Percentiles rank a stretch among this genome's conserved stretches.
phyloP scores from a whole-genome alignment of 2,797 vertebrate genomes.

The Notoglanidium macrostoma region DNA sequence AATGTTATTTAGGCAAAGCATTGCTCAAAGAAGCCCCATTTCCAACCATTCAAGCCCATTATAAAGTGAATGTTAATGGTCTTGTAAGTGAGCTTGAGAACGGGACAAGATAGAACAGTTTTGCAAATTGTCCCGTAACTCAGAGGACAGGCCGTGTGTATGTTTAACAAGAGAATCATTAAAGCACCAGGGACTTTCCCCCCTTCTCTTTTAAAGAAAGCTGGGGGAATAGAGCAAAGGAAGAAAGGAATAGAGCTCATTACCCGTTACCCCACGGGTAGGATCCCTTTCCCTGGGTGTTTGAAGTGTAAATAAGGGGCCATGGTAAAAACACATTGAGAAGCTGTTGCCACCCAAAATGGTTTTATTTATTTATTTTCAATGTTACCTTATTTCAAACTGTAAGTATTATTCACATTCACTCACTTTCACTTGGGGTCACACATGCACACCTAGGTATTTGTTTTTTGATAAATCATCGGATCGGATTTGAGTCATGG shows the following conservation, averaged over 20 bases:
- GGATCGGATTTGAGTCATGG: slow-evolving; percentile 21
- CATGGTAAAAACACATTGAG: slow-evolving; percentile 58
- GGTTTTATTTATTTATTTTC: slow-evolving; percentile 15
- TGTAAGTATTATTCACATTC: slow-evolving; percentile 26
- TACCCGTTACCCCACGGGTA: slow-evolving; percentile 60
- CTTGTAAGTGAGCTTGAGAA: slow-evolving; percentile 57
- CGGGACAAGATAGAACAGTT: slow-evolving; percentile 63
- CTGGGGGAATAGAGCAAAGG: slow-evolving; percentile 53
- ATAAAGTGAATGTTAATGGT: slow-evolving; percentile 55
- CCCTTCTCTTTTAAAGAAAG: slow-evolving; percentile 52
- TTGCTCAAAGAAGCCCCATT: slow-evolving; percentile 44
- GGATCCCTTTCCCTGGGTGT: slow-evolving; percentile 62
- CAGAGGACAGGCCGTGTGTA: slow-evolving; percentile 52
- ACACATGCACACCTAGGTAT: slow-evolving; percentile 16
- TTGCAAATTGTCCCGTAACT: slow-evolving; percentile 56
- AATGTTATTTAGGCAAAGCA: slow-evolving; percentile 49
- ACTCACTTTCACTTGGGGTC: slow-evolving; percentile 21
- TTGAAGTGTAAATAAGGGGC: slow-evolving; percentile 68
- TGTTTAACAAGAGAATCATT: slow-evolving; percentile 64
- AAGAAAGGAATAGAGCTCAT: slow-evolving; percentile 59
- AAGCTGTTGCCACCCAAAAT: slow-evolving; percentile 57
- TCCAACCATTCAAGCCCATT: slow-evolving; percentile 34
- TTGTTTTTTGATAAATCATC: slow-evolving; percentile 47
- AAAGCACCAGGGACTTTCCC: slow-evolving; percentile 59
- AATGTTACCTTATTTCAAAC: slow-evolving; percentile 8